phyloP scores from a whole-genome alignment of 1,140 invertebrate species.

The Zaprionus capensis region DNA sequence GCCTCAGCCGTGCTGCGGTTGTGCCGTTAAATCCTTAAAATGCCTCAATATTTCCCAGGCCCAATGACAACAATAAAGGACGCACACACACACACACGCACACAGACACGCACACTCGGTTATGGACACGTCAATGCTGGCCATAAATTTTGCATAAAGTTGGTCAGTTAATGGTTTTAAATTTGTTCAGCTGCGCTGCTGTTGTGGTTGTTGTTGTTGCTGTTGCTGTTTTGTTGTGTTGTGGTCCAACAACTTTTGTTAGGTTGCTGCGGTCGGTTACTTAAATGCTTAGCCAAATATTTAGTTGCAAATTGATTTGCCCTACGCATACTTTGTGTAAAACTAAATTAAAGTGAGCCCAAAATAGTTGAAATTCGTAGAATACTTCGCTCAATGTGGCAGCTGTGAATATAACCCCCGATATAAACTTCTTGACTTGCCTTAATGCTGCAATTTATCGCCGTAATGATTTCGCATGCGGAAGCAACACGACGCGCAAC shows the following conservation, averaged over 20 bases:
- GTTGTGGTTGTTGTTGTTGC: slow-evolving; percentile 10
- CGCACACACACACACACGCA: slow-evolving; percentile 20
- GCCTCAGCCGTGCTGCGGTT: slow-evolving; percentile 31
- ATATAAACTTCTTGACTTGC: background rate
- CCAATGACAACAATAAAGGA: slow-evolving; percentile 37
- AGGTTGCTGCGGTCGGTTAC: slow-evolving; percentile 28
- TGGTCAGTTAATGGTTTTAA: slow-evolving; percentile 55
- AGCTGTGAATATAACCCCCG: background rate
- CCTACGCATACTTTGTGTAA: background rate
- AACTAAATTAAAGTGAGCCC: slow-evolving; percentile 10
- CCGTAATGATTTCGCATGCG: background rate
- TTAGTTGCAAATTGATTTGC: slow-evolving; percentile 32
- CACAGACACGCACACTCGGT: background rate
- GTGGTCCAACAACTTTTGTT: slow-evolving; percentile 28
- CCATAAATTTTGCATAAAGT: slow-evolving; percentile 54
- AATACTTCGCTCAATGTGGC: background rate
- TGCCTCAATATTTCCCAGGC: slow-evolving; percentile 49
- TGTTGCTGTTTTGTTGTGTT: slow-evolving; percentile 19
- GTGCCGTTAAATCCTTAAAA: slow-evolving; percentile 54
- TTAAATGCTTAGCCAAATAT: slow-evolving; percentile 42
- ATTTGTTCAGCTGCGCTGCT: slow-evolving; percentile 39
- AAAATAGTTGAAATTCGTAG: slow-evolving; percentile 5
- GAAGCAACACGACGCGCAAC: slow-evolving; percentile 24
- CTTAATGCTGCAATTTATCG: slow-evolving; percentile 6
- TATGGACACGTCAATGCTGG: slow-evolving; percentile 37